phyloP scores from a whole-genome alignment of 1,140 invertebrate species.

The Eumaeus atala region DNA sequence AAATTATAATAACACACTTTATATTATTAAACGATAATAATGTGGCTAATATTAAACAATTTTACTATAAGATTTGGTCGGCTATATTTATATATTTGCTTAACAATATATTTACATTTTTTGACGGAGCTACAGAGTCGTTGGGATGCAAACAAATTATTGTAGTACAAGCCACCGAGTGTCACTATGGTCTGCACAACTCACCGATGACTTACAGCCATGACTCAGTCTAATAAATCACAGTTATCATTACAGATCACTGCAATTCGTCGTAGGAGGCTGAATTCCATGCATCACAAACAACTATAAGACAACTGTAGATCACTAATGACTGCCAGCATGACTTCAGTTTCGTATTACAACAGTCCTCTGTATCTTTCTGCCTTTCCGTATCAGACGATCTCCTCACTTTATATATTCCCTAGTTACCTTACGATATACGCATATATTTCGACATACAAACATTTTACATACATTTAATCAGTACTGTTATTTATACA shows the following conservation, averaged over 20 bases:
- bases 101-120: constrained; percentile 3
- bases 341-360: neutral
- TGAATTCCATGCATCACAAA: too few relatives aligned
- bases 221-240: too few relatives aligned
- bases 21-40: constrained; percentile 1
- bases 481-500: constrained; percentile 6
- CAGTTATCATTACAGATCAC: too few relatives aligned
- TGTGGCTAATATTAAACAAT: constrained; percentile 3
- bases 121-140: too few relatives aligned
- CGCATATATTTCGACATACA: neutral
- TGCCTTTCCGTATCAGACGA: too few relatives aligned
- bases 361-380: neutral
- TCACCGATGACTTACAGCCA: too few relatives aligned
- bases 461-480: constrained; percentile 3
- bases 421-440: neutral
- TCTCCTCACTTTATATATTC: too few relatives aligned
- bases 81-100: constrained; percentile 13
- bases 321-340: too few relatives aligned
- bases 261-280: too few relatives aligned
- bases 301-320: too few relatives aligned
- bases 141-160: neutral
- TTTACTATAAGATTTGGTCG: constrained; percentile 17
- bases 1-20: constrained; percentile 1
- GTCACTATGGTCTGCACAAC: too few relatives aligned
- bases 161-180: neutral